Evolutionary conservation across 2,113 vertebrate genomes (phyloP).

Genomic region (Rhinoptilus africanus): DNA sequence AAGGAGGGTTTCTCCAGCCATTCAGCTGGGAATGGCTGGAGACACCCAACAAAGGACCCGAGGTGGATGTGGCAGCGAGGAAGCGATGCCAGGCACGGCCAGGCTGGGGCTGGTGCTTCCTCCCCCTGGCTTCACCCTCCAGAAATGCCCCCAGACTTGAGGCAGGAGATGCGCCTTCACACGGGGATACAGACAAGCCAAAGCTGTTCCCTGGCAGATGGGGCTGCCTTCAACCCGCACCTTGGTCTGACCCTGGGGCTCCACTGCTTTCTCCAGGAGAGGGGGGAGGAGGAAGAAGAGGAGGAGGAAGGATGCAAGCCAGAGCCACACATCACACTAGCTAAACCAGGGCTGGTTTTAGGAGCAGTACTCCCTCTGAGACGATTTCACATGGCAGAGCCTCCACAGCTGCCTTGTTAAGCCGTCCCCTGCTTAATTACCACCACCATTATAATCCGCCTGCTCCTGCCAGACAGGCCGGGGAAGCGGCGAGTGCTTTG

Average conservation of each 20-base stretch:
- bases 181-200: rapidly evolving
- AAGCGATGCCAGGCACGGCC: not conserved
- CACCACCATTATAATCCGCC: not conserved
- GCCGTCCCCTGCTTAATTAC: not conserved
- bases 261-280: rapidly evolving
- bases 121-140: not conserved
- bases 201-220: rapidly evolving
- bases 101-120: not conserved
- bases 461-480: not conserved
- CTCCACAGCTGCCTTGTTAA: not conserved
- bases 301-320: not conserved
- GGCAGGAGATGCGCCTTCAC: not conserved
- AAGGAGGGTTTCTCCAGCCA: too few relatives aligned
- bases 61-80: not conserved
- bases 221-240: not conserved
- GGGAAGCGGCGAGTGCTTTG: not conserved
- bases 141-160: not conserved
- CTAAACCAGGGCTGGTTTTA: not conserved
- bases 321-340: rapidly evolving
- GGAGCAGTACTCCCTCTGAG: not conserved
- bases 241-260: not conserved
- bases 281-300: not conserved
- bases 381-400: not conserved
- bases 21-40: not conserved
- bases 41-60: not conserved